Evolutionary conservation across 1,140 invertebrate genomes (phyloP), one percentile per base, ranked within the genome.

Genomic region (Maconellicoccus hirsutus): DNA sequence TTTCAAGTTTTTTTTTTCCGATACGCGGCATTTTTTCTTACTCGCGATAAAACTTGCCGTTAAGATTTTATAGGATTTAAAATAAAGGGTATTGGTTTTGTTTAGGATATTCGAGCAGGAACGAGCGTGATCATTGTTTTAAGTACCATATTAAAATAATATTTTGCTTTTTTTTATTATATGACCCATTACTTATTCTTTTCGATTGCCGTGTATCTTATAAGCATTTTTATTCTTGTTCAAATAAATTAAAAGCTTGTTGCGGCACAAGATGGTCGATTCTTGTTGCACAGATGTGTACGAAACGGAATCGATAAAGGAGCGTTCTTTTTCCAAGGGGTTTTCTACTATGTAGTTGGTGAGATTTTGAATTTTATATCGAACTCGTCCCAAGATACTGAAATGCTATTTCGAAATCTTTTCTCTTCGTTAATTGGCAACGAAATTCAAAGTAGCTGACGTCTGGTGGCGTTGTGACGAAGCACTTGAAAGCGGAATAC

Each of bases 1-100:
- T 66, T 66, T 66, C 61, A 22, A 25, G 61, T 66, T 66, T 66
- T 66, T 66, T 66, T 66, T 66, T 66, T 66, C 16, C 22, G 22
- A 66, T 22, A 52, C 42, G 42, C 42, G 12, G 42, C 10, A 19
- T 52, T 52, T 52, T 52, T 52, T 52, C n/a, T 52, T 52, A 52
- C 12, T 52, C 16, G 42, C 42, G 42, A 52, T 52, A 52, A 52
- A 52, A 52, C n/a, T 52, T 16, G 42, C 42, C 42, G 42, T 52
- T 52, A 52, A 52, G 42, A 52, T 52, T 52, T 52, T 52, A 52
- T 52, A 52, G 42, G 42, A 52, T 52, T 52, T 52, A 52, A 52
- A 52, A 14, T 19, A 19, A 52, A 52, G 42, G 42, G 42, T 52
- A 52, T 52, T 19, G 42, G 42, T 16, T 52, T 16, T 19, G 42